Evolutionary conservation across 2,888 invertebrate genomes (phyloP).

Genomic region (Lathronympha strigana): DNA sequence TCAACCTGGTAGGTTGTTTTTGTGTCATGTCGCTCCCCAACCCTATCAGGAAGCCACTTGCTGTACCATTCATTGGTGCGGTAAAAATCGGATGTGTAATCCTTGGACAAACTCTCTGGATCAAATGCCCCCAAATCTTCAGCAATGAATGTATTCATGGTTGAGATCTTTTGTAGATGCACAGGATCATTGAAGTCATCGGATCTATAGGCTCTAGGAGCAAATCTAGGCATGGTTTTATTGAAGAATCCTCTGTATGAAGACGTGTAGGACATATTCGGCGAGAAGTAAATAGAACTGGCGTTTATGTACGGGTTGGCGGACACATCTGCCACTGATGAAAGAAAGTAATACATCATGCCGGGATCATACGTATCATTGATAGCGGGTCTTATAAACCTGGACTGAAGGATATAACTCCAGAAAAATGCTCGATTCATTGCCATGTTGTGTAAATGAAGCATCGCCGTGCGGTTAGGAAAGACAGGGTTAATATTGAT

Average conservation of each 20-base stretch:
- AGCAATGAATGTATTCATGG: slow-evolving; percentile 95
- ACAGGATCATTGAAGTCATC: slow-evolving; percentile 99
- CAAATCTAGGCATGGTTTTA: slow-evolving; percentile 96
- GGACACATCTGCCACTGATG: slow-evolving; percentile 97
- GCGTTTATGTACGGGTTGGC: slow-evolving; percentile 96
- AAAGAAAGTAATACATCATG: slow-evolving; percentile 98
- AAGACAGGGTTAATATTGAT: slow-evolving; percentile 97
- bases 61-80: slow-evolving; percentile 97
- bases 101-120: slow-evolving; percentile 90
- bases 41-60: slow-evolving; percentile 95
- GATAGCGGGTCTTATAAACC: slow-evolving; percentile 94
- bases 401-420: slow-evolving; percentile 96
- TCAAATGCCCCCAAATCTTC: slow-evolving; percentile 94
- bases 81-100: slow-evolving; percentile 96
- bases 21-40: slow-evolving; percentile 92
- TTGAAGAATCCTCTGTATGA: slow-evolving; percentile 98
- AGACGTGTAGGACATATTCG: slow-evolving; percentile 96
- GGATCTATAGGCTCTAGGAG: slow-evolving; percentile 94
- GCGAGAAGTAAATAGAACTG: slow-evolving; percentile 96
- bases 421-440: slow-evolving; percentile 97
- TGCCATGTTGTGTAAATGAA: slow-evolving; percentile 98
- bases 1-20: slow-evolving; percentile 97
- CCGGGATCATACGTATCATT: slow-evolving; percentile 98
- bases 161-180: slow-evolving; percentile 96
- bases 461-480: slow-evolving; percentile 95